Evolutionary conservation across 2,888 invertebrate species (phyloP), one percentile per base, ranked within the genome.

Genomic region (Trachelus tabidus): DNA sequence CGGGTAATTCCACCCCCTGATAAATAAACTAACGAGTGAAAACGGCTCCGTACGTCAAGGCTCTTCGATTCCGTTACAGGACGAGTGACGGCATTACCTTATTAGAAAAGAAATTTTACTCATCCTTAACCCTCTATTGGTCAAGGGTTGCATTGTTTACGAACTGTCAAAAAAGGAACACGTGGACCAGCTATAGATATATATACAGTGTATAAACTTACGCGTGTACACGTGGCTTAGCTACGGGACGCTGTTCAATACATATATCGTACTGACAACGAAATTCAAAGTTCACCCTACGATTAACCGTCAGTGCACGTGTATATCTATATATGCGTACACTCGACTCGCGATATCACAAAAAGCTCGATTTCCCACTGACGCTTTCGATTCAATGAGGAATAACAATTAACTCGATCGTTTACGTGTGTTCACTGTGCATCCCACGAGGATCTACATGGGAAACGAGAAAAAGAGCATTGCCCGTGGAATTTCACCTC

Each of bases 381-480:
- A 56, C 9, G 23, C 56, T 56, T 23, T 56, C 56, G 23, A 56
- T 82, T 83, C 84, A 80, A 77, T 78, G 83, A 81, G 84, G 82
- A 84, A 86, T 86, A 88, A 89, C 89, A 89, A 89, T 89, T 85
- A 87, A 84, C 86, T 85, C 84, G 84, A 87, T 87, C 84, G 85
- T 86, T 84, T 83, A 84, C 84, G 81, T 82, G 81, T 0, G 15
- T 33, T 71, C 71, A 11, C 31, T 31, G 12, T 71, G 56, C 56
- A 56, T 56, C 56, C 56, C 56, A 15, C 56, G 56, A 56, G 56
- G 15, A 56, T 56, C 56, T 56, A 9, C 23, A 56, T 23, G 9
- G 56, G 56, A 23, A 56, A 56, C 23, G 23, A 56, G 56, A 56
- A 56, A 56, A 56, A 56, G 56, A 23, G 56, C 56, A 15, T 56